Percentiles rank a stretch among this genome's conserved stretches.
These are phyloP conservation scores for Clarias macrocephalus DNA, from an alignment of 2,113 vertebrate genomes.

Conservation along the genomic window DNA sequence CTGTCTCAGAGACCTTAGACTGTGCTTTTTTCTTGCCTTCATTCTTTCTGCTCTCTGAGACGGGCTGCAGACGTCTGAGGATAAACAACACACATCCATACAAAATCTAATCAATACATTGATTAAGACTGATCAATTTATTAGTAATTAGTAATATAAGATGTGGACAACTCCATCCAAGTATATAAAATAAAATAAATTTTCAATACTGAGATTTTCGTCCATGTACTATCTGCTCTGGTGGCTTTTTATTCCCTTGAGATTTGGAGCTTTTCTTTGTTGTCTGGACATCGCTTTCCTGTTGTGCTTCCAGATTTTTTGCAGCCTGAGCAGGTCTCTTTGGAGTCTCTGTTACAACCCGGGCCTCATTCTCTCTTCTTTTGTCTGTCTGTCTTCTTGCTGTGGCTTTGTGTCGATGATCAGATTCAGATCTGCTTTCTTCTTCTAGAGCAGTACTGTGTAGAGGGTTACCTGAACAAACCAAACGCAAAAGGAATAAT, in stretches of 20 bases:
- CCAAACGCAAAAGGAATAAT: background rate
- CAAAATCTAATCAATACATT: background rate
- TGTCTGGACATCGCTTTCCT: background rate
- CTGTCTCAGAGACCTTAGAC: background rate
- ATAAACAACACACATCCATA: background rate
- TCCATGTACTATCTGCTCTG: background rate
- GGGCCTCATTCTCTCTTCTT: background rate
- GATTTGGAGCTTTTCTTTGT: background rate
- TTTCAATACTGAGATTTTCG: conserved; percentile 20
- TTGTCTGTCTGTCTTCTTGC: background rate
- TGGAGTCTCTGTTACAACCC: background rate
- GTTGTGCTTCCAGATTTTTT: conserved; percentile 21
- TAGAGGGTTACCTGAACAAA: conserved; percentile 48
- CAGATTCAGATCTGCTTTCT: conserved; percentile 34
- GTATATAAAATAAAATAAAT: background rate
- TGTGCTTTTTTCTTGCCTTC: background rate
- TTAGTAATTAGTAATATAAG: background rate
- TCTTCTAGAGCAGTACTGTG: conserved; percentile 62
- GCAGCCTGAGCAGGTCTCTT: background rate
- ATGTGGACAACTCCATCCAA: background rate
- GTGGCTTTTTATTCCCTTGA: conserved; percentile 4
- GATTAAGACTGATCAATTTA: background rate
- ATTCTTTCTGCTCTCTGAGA: conserved; percentile 27
- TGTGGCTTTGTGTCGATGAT: background rate
- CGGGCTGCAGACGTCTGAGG: conserved; percentile 24